phyloP scores from a whole-genome alignment of 2,797 vertebrate species.

The Hipposideros larvatus region DNA sequence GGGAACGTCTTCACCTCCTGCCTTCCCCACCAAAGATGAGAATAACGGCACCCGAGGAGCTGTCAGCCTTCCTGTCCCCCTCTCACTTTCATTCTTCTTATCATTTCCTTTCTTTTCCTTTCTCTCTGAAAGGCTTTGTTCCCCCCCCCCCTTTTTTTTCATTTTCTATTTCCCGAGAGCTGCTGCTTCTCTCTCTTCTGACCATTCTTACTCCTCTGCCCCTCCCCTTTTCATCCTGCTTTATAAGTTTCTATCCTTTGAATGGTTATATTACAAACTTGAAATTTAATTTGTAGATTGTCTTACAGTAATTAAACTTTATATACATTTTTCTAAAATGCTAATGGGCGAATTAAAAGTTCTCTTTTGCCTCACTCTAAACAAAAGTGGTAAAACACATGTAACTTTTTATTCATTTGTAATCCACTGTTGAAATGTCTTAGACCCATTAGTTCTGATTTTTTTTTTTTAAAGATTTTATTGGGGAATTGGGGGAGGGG shows the following conservation, averaged over 20 bases:
- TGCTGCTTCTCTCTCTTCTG: neutral
- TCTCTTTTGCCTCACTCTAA: neutral
- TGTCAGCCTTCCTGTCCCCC: neutral
- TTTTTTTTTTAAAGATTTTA: neutral
- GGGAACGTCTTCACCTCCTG: neutral
- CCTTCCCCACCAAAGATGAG: neutral
- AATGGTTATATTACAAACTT: neutral
- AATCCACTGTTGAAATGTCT: neutral
- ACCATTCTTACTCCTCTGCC: neutral
- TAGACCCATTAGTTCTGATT: neutral
- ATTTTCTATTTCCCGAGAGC: neutral
- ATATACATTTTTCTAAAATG: neutral
- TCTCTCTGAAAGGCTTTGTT: neutral
- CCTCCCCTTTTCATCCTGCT: neutral
- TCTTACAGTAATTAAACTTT: neutral
- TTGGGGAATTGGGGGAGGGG: no score
- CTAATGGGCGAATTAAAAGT: constrained; percentile 5
- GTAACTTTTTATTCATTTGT: constrained; percentile 20
- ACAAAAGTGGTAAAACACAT: neutral
- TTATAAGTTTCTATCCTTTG: neutral
- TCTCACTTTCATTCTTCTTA: neutral
- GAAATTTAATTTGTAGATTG: constrained; percentile 15
- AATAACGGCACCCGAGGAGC: accelerated
- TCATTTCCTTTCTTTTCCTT: neutral
- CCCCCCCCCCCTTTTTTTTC: neutral